These are phyloP conservation scores for Hemicordylus capensis DNA, from an alignment of 2,113 vertebrate species.

Conservation along the genomic window DNA sequence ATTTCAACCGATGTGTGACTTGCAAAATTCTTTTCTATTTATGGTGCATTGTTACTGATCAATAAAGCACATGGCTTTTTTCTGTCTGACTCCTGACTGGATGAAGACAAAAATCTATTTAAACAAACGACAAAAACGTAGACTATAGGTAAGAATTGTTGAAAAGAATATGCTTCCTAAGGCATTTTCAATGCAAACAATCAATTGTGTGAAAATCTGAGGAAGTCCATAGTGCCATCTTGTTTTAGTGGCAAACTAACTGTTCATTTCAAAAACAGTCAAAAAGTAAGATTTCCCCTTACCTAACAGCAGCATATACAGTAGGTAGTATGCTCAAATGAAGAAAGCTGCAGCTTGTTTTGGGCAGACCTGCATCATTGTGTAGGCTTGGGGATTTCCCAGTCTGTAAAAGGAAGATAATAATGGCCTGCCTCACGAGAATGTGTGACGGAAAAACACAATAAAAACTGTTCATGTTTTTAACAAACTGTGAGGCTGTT, in stretches of 20 bases:
- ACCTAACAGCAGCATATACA: constrained; percentile 7
- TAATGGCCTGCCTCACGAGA: neutral
- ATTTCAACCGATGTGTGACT: constrained; percentile 70
- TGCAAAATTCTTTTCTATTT: constrained; percentile 67
- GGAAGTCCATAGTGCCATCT: constrained; percentile 60
- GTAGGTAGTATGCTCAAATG: constrained; percentile 28
- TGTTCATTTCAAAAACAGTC: constrained; percentile 39
- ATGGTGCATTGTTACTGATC: constrained; percentile 62
- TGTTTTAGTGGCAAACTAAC: constrained; percentile 69
- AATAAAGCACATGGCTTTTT: constrained; percentile 66
- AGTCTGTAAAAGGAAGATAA: neutral
- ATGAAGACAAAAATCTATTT: constrained; percentile 62
- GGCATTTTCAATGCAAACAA: constrained; percentile 55
- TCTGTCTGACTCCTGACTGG: constrained; percentile 54
- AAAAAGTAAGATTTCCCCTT: constrained; percentile 47
- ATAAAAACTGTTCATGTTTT: neutral
- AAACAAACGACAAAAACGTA: constrained; percentile 69
- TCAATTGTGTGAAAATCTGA: constrained; percentile 55
- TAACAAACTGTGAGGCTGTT: neutral
- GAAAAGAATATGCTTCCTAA: constrained; percentile 62
- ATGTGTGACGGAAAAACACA: neutral
- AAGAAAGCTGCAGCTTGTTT: constrained; percentile 41
- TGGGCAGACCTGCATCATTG: neutral
- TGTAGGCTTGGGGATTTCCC: neutral
- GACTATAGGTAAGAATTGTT: constrained; percentile 67